Conservation (phyloP, 2,797 vertebrate genomes). For the Bradypus variegatus region DNA sequence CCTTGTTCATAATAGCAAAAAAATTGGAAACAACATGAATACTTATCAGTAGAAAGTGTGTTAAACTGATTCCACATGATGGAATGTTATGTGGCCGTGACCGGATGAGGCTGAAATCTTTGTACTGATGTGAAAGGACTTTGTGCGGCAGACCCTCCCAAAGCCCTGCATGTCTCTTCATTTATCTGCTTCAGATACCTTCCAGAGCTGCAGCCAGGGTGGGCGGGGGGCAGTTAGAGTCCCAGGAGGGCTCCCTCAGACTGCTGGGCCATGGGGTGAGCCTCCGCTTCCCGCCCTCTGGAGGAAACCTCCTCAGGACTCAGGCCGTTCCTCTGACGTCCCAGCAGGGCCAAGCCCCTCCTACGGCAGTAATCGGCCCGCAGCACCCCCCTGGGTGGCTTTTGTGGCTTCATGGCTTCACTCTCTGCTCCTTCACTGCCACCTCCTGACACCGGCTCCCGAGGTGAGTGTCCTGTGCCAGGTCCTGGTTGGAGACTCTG, state of each 20-base stretch:
- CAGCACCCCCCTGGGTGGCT: no score
- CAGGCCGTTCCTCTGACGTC: neutral
- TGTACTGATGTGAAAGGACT: accelerated
- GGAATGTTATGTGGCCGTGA: accelerated
- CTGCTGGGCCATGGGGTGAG: no score
- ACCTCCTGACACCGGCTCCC: no score
- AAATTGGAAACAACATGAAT: neutral
- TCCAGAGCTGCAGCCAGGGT: neutral
- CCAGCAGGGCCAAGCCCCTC: no score
- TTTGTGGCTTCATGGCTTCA: no score
- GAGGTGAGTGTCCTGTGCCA: no score
- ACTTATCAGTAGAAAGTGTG: neutral
- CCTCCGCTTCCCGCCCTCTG: neutral
- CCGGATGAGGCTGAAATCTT: accelerated
- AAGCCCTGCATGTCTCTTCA: accelerated
- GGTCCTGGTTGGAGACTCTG: no score
- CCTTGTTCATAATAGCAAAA: neutral
- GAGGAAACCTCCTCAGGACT: neutral
- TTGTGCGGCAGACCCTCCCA: no score
- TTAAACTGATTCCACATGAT: accelerated
- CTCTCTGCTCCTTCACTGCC: no score
- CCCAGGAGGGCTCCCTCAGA: neutral
- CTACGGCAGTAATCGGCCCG: no score
- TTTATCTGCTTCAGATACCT: neutral
- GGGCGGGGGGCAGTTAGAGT: neutral